Base-by-base conservation (phyloP, 2,797 vertebrate genomes). In the Luscinia megarhynchos region DNA sequence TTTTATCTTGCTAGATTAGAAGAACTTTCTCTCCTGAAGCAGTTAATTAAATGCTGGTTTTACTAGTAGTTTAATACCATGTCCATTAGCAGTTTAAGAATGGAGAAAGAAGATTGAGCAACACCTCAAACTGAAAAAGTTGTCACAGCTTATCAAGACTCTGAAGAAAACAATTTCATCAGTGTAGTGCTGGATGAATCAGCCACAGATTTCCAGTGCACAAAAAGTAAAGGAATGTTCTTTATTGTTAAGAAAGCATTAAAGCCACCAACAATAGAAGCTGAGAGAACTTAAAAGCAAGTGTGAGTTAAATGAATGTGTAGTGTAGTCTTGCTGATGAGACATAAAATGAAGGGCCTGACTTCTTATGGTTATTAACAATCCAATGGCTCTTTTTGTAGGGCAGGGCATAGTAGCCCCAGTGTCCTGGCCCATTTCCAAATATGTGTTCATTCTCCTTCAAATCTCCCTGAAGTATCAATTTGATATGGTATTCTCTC, bases 391-490 rank as follows among this genome's bases (percentile, higher is more conserved):
- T 55, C 64, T 87, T 85, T 92, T 89, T 92, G 59, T 93, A 70
- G 48, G 40, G 27, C 74, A 84, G 23, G 41, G 36, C 23, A 8
- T 1, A 46, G 87, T 14, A 87, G n/a, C 81, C 68, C 57, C 68
- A 63, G 81, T 74, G 63, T 85, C 54, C 82, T 95, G 91, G 94
- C 75, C 10, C 43, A 11, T 46, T 83, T 93, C 94, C 94, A 96
- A 89, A 77, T 76, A 69, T 16, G 27, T 27, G 3, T 87, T 93
- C 84, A 85, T 94, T 93, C 67, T 93, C 51, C 63, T 84, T 93
- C 78, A 77, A 92, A 94, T 93, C 53, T 89, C 96, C 91, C 93
- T 96, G 74, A 57, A 67, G 51, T 69, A 94, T 95, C 85, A 91
- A 76, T 85, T 94, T 36, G 58, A 78, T 57, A 73, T 68, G 84